Evolutionary conservation across 2,888 invertebrate genomes (phyloP), one percentile per base, ranked within the genome.

Genomic region (Lasioglossum zephyrum): DNA sequence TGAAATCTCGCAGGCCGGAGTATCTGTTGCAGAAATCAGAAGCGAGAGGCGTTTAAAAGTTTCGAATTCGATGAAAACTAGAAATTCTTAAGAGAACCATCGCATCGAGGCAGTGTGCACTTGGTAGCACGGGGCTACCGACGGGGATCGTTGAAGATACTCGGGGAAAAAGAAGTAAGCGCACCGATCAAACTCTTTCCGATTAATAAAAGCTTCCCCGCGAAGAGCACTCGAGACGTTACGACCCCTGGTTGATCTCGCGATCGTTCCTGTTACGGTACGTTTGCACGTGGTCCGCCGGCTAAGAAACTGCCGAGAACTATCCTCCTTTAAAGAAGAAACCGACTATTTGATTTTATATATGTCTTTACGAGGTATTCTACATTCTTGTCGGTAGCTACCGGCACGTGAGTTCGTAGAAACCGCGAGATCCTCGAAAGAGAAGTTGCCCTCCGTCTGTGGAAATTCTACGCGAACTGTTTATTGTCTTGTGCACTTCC

Each of bases 1-100:
- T 41, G 72, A 26, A 70, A 18, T 49, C 70, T 60, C 74, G 9
- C 11, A 0, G 22, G 36, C 26, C 41, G 49, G 26, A 66, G 44
- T 31, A 74, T 78, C 39, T 18, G 66, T 63, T 75, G 60, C 49
- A 63, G 70, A 79, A 79, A 84, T 84, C 53, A 13, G n/a, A 36
- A 70, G 49, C 41, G 39, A 36, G 41, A 75, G 39, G 70, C 31
- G 77, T 78, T 72, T 36, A 39, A 36, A 53, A 75, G 11, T 77
- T n/a, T 26, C 26, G 57, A 11, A 39, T 70, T 41, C 69, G 69
- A 70, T 57, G 74, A 78, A 83, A 53, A 22, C 22, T 11, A n/a
- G 39, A 70, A 73, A 72, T 70, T 73, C 77, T 77, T 13, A 26
- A 69, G 31, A 36, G 36, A 49, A 66, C 9, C 26, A 49, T n/a